phyloP scores from a whole-genome alignment of 2,888 invertebrate species.

The Parascotia fuliginaria region DNA sequence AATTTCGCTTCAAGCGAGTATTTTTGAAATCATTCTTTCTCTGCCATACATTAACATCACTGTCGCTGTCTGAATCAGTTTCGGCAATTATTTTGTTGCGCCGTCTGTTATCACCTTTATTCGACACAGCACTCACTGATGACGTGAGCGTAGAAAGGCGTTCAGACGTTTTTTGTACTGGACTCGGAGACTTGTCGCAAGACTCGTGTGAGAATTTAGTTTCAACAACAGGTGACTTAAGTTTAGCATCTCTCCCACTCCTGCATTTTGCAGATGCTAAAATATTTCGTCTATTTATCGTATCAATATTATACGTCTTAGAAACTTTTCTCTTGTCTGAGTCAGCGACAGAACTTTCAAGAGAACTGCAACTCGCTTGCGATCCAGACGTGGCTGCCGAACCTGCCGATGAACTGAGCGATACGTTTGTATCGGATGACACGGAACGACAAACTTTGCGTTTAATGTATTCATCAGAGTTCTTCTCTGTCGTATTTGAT shows the following conservation, averaged over 20 bases:
- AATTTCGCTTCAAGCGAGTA: constrained; percentile 77
- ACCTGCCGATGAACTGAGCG: constrained; percentile 88
- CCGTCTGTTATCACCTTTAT: constrained; percentile 81
- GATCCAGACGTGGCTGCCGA: constrained; percentile 91
- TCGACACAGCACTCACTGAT: constrained; percentile 81
- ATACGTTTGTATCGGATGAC: constrained; percentile 90
- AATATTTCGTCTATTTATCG: constrained; percentile 94
- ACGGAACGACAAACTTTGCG: constrained; percentile 88
- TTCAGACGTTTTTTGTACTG: constrained; percentile 78
- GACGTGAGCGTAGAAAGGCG: constrained; percentile 84
- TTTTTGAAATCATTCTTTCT: constrained; percentile 79
- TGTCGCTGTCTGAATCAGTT: constrained; percentile 75
- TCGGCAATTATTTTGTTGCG: constrained; percentile 78
- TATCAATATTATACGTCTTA: constrained; percentile 92
- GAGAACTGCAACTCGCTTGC: constrained; percentile 89
- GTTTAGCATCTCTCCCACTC: constrained; percentile 91
- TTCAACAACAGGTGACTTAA: constrained; percentile 90
- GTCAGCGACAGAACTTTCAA: constrained; percentile 87
- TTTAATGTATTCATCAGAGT: constrained; percentile 78
- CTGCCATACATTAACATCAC: constrained; percentile 73
- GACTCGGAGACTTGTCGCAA: constrained; percentile 80
- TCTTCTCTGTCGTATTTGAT: constrained; percentile 63
- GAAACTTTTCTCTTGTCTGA: constrained; percentile 89
- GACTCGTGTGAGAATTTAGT: constrained; percentile 89
- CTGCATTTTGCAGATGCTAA: constrained; percentile 94